Percentiles rank a stretch among this genome's conserved stretches.
These are phyloP conservation scores for Chelmon rostratus DNA, from an alignment of 2,797 vertebrate genomes.

Conservation along the genomic window DNA sequence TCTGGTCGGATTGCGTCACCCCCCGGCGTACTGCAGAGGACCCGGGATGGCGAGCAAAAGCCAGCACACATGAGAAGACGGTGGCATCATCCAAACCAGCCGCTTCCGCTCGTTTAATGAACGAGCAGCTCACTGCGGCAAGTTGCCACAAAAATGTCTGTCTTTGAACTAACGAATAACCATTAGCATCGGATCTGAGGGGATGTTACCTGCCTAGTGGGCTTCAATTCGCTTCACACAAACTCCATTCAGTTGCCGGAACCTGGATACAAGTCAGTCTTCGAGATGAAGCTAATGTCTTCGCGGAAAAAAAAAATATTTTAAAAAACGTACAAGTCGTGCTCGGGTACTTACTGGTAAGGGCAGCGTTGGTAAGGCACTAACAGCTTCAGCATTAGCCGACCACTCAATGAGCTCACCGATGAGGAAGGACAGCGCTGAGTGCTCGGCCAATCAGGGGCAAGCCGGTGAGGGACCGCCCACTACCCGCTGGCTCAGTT, in stretches of 20 bases:
- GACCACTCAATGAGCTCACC: not conserved
- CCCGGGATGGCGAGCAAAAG: too few relatives aligned
- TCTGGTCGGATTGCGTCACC: constrained; percentile 76
- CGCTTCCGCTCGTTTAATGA: accelerated
- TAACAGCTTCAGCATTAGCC: constrained; percentile 21
- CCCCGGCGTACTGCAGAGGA: not conserved
- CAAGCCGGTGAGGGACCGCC: constrained; percentile 64
- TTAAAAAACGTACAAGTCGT: accelerated
- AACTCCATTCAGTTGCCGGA: not conserved
- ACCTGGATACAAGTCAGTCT: not conserved
- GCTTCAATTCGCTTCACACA: not conserved
- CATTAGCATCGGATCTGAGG: too few relatives aligned
- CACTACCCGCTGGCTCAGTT: constrained; percentile 19
- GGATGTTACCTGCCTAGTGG: constrained; percentile 15
- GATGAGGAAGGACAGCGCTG: constrained; percentile 40
- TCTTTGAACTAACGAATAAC: not conserved
- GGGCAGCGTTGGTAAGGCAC: constrained; percentile 31
- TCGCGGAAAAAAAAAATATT: too few relatives aligned
- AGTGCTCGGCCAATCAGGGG: constrained; percentile 64
- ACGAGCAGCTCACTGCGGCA: not conserved
- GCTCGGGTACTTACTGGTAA: constrained; percentile 53
- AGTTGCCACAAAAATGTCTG: not conserved
- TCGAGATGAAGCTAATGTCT: not conserved
- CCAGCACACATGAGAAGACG: not conserved
- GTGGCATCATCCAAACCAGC: not conserved